These are phyloP conservation scores for Upupa epops DNA, from an alignment of 2,113 vertebrate genomes.

Conservation along the genomic window DNA sequence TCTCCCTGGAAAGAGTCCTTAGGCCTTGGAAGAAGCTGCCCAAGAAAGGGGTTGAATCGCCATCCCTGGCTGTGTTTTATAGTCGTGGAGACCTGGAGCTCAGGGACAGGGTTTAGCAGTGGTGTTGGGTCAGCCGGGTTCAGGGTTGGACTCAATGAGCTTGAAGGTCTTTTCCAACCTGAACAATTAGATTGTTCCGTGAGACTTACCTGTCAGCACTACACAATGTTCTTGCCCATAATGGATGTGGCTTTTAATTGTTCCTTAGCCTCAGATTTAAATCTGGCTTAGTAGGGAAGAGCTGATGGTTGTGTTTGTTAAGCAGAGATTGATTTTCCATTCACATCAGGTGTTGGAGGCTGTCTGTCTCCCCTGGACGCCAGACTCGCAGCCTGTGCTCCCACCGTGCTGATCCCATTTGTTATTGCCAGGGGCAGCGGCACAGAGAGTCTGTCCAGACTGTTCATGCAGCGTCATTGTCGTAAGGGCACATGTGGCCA, in stretches of 20 bases:
- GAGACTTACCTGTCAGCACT: not conserved
- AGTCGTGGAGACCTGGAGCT: too few relatives aligned
- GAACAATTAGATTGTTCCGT: too few relatives aligned
- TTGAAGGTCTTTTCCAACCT: too few relatives aligned
- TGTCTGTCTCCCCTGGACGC: not conserved
- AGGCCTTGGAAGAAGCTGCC: too few relatives aligned
- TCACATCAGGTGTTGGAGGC: not conserved
- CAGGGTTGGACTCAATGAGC: too few relatives aligned
- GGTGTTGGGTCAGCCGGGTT: too few relatives aligned
- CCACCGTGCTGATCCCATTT: not conserved
- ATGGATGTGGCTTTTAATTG: not conserved
- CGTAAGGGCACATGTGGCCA: not conserved
- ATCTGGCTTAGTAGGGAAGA: not conserved
- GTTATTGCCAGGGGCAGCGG: not conserved
- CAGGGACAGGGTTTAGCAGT: too few relatives aligned
- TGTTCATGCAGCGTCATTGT: too few relatives aligned
- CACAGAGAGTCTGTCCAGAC: not conserved
- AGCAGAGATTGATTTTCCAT: not conserved
- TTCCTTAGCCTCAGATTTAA: not conserved
- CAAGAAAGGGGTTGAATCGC: too few relatives aligned
- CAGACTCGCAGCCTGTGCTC: not conserved
- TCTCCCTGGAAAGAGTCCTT: too few relatives aligned
- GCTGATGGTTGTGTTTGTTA: not conserved
- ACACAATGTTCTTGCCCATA: not conserved
- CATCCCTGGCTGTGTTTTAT: too few relatives aligned